Evolutionary conservation across 2,113 vertebrate genomes (phyloP), one percentile per base, ranked within the genome.

Genomic region (Nibea coibor): DNA sequence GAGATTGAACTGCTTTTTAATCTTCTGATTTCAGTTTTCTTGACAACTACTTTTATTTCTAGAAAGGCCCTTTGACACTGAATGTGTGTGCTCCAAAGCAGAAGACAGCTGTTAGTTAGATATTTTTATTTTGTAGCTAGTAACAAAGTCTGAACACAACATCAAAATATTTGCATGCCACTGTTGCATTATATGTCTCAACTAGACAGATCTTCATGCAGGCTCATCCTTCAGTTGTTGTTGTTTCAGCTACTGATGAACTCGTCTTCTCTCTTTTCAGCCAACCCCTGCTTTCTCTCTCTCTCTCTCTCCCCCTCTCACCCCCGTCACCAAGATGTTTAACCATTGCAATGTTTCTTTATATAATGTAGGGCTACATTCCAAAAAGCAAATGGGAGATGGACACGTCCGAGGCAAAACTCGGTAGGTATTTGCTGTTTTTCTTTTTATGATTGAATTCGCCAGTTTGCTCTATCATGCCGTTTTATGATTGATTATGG

Each of bases 371-470:
- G 98, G 98, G 97, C 94, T 99, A 99, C 96, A 97, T 99, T 97
- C 97, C 98, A 94, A 99, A 99, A 98, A 99, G 98, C 97, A 99
- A 99, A 97, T 99, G 98, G 98, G 98, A 99, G 97, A 99, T 99
- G 97, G 98, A 99, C 95, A 99, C 98, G 74, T 99, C 98, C 91
- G 98, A 99, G 94, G 98, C 97, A 84, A 99, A 98, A 93, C 97
- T 99, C 85, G 98, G 98, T 99, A 95, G 95, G 98, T 97, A 91
- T 94, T 92, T 53, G 61, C 8, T 74, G 67, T 22, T 12, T 83
- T 83, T 22, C 10, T 83, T 83, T 48, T 68, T 19, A 11, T 70
- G 17, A 72, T 10, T 45, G 3, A 69, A 22, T n/a, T 62, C 42
- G 3, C 1, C 20, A 53, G 10, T 42, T 66, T 35, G n/a, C 56